A percentile compares a stretch with the other conserved stretches of the same genome.
phyloP scores from a whole-genome alignment of 2,113 vertebrate genomes.

The Passer montanus region DNA sequence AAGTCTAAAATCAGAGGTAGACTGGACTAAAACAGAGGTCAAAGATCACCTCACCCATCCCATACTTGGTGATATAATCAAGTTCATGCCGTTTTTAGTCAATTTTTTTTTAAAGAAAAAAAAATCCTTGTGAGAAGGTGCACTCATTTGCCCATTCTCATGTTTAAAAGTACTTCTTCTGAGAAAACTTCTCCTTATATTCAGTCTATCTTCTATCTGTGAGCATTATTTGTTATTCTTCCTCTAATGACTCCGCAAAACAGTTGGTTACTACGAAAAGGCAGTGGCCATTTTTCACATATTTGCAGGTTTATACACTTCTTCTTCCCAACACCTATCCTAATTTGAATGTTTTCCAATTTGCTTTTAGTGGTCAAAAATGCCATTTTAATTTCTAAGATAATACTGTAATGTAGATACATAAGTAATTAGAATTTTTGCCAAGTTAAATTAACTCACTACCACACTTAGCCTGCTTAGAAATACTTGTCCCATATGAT shows the following conservation, averaged over 20 bases:
- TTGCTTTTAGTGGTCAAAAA: neutral
- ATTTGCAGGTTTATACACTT: neutral
- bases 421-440: slow-evolving; percentile 1
- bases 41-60: neutral
- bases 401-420: neutral
- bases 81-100: neutral
- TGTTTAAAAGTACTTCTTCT: neutral
- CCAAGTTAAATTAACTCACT: neutral
- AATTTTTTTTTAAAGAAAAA: neutral
- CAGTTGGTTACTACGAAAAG: neutral
- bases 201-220: neutral
- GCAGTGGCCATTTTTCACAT: neutral
- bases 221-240: neutral
- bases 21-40: neutral
- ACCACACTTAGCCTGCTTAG: neutral
- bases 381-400: neutral
- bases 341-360: neutral
- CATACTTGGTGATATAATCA: neutral
- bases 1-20: neutral
- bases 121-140: neutral
- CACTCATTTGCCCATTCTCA: neutral
- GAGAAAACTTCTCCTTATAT: neutral
- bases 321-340: neutral
- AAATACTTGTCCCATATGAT: neutral
- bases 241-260: neutral